Evolutionary conservation across 1,140 invertebrate genomes (phyloP).

Genomic region (Camponotus floridanus): DNA sequence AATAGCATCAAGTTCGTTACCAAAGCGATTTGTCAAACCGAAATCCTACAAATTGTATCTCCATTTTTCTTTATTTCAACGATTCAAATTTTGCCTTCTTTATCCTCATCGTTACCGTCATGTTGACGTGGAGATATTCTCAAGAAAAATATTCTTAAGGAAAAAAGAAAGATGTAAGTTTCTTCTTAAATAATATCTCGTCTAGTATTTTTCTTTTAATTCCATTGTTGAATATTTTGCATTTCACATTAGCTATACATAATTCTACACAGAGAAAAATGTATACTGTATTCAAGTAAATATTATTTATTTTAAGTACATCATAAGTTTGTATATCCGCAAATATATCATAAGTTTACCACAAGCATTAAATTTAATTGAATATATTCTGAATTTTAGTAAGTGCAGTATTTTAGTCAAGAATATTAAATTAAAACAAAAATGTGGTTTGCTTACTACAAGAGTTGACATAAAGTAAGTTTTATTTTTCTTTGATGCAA

Average conservation of each 20-base stretch:
- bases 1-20: conserved; percentile 36
- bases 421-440: too few relatives aligned
- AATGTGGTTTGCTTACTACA: too few relatives aligned
- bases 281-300: too few relatives aligned
- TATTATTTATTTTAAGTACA: too few relatives aligned
- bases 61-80: neutral
- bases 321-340: too few relatives aligned
- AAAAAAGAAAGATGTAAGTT: neutral
- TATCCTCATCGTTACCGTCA: conserved; percentile 6
- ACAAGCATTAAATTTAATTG: too few relatives aligned
- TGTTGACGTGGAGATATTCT: conserved; percentile 4
- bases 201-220: neutral
- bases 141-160: neutral
- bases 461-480: too few relatives aligned
- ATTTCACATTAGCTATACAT: neutral
- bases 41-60: conserved; percentile 48
- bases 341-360: too few relatives aligned
- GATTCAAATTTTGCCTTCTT: neutral
- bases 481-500: too few relatives aligned
- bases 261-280: too few relatives aligned
- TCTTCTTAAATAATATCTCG: conserved; percentile 1
- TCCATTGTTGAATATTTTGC: neutral
- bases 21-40: conserved; percentile 50
- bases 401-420: too few relatives aligned
- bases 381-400: too few relatives aligned